Evolutionary conservation across 2,888 invertebrate genomes (phyloP).

Genomic region (Heliconius sara): DNA sequence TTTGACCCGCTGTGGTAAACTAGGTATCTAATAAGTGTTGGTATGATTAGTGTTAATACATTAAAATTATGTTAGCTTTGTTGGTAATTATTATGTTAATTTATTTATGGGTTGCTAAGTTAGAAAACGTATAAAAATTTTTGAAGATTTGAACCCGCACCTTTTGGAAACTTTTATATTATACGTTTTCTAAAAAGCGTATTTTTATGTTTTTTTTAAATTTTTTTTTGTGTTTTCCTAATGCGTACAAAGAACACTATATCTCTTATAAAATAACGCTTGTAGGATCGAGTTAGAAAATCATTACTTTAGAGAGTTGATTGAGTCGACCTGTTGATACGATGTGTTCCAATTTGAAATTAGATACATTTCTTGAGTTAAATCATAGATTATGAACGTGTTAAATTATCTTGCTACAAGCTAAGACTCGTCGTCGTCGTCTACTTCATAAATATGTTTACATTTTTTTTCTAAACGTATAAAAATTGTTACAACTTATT

Average conservation of each 20-base stretch:
- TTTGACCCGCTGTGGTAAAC: too few relatives aligned
- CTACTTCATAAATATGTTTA: background rate
- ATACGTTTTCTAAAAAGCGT: too few relatives aligned
- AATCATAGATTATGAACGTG: constrained; percentile 15
- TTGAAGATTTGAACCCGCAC: too few relatives aligned
- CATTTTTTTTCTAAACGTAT: background rate
- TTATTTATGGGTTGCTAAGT: too few relatives aligned
- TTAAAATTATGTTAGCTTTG: too few relatives aligned
- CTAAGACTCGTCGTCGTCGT: background rate
- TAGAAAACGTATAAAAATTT: too few relatives aligned
- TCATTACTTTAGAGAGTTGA: constrained; percentile 48
- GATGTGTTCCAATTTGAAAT: constrained; percentile 43
- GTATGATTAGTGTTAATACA: too few relatives aligned
- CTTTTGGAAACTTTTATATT: too few relatives aligned
- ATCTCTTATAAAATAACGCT: constrained; percentile 8
- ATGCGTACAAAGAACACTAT: background rate
- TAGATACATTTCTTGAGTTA: background rate
- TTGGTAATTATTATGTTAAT: too few relatives aligned
- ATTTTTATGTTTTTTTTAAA: background rate
- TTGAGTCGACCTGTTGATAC: constrained; percentile 45
- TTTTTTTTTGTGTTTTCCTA: background rate
- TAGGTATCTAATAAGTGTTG: too few relatives aligned
- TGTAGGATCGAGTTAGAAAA: constrained; percentile 46
- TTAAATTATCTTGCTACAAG: constrained; percentile 5
- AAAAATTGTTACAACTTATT: background rate